These are phyloP conservation scores for Poecilia picta DNA, from an alignment of 2,797 vertebrate genomes.

Conservation along the genomic window DNA sequence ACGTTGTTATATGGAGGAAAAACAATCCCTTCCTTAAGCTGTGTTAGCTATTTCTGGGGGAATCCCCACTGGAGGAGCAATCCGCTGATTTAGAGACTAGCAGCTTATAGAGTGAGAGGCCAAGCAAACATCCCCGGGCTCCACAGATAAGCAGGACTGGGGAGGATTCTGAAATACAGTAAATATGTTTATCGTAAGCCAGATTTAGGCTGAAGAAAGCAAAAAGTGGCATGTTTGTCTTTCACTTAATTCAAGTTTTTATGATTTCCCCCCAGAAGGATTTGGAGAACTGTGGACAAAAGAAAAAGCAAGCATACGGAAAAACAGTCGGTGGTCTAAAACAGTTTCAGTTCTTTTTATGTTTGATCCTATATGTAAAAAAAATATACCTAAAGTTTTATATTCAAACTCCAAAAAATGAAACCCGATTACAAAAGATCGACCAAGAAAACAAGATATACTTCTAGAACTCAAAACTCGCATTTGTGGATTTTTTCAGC, in stretches of 20 bases:
- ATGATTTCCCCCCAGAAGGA: background rate
- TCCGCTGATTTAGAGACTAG: background rate
- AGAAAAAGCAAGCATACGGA: background rate
- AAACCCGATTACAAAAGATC: background rate
- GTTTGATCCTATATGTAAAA: background rate
- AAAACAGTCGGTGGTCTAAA: background rate
- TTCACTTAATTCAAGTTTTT: background rate
- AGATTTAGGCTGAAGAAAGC: background rate
- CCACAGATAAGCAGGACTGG: background rate
- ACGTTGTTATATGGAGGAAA: background rate
- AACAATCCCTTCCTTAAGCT: background rate
- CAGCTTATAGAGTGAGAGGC: background rate
- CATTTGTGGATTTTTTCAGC: background rate
- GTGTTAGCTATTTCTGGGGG: background rate
- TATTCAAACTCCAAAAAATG: too few relatives aligned
- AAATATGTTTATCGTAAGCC: background rate
- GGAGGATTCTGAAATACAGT: background rate
- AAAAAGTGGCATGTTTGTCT: background rate
- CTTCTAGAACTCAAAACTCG: background rate
- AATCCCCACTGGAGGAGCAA: background rate
- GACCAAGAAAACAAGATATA: background rate
- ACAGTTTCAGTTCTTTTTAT: background rate
- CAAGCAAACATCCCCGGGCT: background rate
- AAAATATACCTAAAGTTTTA: background rate
- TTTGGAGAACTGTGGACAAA: background rate